Conservation (phyloP, 2,113 vertebrate species). For the Microtus ochrogaster region DNA sequence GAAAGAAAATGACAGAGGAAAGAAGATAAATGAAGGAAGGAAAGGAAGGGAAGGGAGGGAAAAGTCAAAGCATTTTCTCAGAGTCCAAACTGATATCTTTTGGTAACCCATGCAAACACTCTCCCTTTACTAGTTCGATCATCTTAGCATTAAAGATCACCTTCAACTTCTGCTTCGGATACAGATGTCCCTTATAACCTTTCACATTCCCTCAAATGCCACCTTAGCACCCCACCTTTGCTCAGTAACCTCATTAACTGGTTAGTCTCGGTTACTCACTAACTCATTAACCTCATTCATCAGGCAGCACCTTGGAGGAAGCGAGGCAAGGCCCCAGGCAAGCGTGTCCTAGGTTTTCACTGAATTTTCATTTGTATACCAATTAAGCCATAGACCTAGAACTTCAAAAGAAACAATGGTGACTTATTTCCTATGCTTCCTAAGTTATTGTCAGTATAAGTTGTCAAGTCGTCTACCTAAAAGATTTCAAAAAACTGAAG, state of each 20-base stretch:
- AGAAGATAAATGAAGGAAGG: background rate
- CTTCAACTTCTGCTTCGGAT: background rate
- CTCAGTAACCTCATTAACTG: conserved; percentile 62
- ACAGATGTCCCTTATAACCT: conserved; percentile 57
- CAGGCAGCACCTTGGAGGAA: conserved; percentile 63
- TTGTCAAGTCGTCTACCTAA: conserved; percentile 38
- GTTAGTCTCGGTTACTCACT: too few species aligned
- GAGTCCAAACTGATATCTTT: background rate
- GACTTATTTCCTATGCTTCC: conserved; percentile 52
- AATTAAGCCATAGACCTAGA: conserved; percentile 68
- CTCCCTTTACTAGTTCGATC: background rate
- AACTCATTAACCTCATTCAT: conserved; percentile 64
- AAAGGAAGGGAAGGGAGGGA: background rate
- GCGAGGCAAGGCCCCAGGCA: conserved; percentile 58
- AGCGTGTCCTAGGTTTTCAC: background rate
- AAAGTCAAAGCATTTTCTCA: background rate
- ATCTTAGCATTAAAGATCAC: background rate
- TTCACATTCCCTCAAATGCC: conserved; percentile 16
- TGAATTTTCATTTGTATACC: conserved; percentile 66
- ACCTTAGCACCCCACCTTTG: conserved; percentile 38
- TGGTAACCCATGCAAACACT: background rate
- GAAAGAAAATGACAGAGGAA: too few species aligned
- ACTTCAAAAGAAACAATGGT: conserved; percentile 51
- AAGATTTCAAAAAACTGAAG: background rate
- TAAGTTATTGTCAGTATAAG: conserved; percentile 19